These are phyloP conservation scores for Hirtodrosophila histrioides DNA, from an alignment of 2,888 invertebrate genomes.

Conservation along the genomic window DNA sequence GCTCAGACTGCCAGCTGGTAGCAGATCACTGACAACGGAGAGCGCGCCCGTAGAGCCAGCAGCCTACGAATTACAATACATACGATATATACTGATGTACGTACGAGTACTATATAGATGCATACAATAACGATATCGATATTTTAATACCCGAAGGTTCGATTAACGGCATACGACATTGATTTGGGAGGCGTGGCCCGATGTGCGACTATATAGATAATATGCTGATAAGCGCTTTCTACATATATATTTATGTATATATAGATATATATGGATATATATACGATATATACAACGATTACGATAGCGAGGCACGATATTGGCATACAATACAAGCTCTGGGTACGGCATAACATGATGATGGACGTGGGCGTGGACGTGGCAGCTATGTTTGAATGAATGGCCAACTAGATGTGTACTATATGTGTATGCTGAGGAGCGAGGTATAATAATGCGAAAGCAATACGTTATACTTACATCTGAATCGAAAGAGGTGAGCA, in stretches of 20 bases:
- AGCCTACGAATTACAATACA: conserved; percentile 85
- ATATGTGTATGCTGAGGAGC: not conserved
- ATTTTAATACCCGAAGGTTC: no score
- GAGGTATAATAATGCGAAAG: not conserved
- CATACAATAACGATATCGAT: conserved; percentile 13
- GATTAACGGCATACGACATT: conserved; percentile 23
- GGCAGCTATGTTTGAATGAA: conserved; percentile 19
- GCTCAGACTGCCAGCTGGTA: conserved; percentile 87
- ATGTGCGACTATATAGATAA: conserved; percentile 17
- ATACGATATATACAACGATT: conserved; percentile 33
- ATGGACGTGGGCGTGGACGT: conserved; percentile 14
- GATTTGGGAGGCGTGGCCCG: conserved; percentile 1
- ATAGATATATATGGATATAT: conserved; percentile 22
- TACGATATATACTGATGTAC: conserved; percentile 31
- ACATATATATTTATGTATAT: conserved; percentile 8
- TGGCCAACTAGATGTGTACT: not conserved
- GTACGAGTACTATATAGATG: conserved; percentile 3
- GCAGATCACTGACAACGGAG: conserved; percentile 84
- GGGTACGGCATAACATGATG: conserved; percentile 16
- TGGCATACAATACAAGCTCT: conserved; percentile 41
- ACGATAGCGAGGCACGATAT: conserved; percentile 43
- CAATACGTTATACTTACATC: conserved; percentile 88
- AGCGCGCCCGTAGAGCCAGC: conserved; percentile 87
- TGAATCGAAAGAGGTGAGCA: conserved; percentile 94
- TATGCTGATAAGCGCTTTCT: conserved; percentile 23